Evolutionary conservation across 2,888 invertebrate species (phyloP).

Genomic region (Hybos culiciformis): DNA sequence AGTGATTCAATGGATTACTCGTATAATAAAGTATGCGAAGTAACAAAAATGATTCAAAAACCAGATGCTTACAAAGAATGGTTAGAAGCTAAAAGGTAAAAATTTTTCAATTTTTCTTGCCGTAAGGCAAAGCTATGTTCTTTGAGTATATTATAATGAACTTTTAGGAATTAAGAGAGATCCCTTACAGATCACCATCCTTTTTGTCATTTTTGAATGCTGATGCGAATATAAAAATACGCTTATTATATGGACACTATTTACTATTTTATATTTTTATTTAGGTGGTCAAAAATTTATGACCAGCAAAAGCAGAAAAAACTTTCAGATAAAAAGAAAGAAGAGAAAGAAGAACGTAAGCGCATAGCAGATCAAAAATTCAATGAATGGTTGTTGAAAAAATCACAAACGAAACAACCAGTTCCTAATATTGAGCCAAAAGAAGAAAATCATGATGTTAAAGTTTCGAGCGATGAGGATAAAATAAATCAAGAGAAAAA

Average conservation of each 20-base stretch:
- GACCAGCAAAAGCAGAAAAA: slow-evolving; percentile 17
- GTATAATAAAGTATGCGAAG: slow-evolving; percentile 20
- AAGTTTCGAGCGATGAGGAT: background rate
- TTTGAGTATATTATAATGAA: no score
- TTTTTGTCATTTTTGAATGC: no score
- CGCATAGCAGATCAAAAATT: slow-evolving; percentile 21
- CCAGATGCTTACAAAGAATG: slow-evolving; percentile 28
- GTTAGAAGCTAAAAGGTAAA: slow-evolving; percentile 25
- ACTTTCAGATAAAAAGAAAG: slow-evolving; percentile 16
- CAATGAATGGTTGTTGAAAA: slow-evolving; percentile 24
- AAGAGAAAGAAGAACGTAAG: slow-evolving; percentile 19
- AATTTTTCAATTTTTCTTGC: background rate
- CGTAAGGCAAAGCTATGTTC: background rate
- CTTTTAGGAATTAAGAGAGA: no score
- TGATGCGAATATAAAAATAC: no score
- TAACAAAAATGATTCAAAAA: slow-evolving; percentile 18
- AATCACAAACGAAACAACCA: slow-evolving; percentile 13
- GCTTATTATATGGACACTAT: background rate
- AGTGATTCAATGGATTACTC: slow-evolving; percentile 18
- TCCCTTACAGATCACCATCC: no score
- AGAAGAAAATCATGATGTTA: slow-evolving; percentile 11
- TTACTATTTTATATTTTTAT: background rate
- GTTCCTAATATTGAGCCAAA: slow-evolving; percentile 5
- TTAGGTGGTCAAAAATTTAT: slow-evolving; percentile 14
- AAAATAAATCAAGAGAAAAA: slow-evolving; percentile 8